Evolutionary conservation across 2,888 invertebrate species (phyloP).

Genomic region (Eurytoma adleriae): DNA sequence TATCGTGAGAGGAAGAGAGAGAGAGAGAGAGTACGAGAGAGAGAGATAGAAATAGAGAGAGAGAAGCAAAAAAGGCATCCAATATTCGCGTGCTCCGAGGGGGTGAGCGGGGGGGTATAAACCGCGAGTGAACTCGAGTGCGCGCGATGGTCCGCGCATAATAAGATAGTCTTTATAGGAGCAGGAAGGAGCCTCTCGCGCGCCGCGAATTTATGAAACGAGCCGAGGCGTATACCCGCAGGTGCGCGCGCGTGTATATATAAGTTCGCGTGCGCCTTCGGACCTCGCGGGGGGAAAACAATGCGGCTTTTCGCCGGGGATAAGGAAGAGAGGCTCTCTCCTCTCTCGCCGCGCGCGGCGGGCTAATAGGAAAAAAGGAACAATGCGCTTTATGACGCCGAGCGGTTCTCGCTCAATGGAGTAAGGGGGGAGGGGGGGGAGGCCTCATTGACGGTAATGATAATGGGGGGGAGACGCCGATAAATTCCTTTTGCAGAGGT

Average conservation of each 20-base stretch:
- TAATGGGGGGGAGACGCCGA: conserved; percentile 41
- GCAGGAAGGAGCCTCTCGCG: conserved; percentile 14
- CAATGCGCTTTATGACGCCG: conserved; percentile 55
- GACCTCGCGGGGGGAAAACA: conserved; percentile 44
- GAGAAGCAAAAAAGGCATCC: too few species aligned
- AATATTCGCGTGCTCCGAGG: too few species aligned
- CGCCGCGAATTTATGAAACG: conserved; percentile 47
- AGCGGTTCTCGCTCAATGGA: conserved; percentile 6
- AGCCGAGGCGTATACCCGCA: not conserved
- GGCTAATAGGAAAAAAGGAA: conserved; percentile 35
- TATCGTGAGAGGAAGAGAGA: too few species aligned
- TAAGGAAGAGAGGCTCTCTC: not conserved
- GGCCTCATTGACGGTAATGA: conserved; percentile 53
- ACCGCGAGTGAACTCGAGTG: conserved; percentile 48
- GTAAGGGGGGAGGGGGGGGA: not conserved
- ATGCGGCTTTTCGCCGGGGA: conserved; percentile 40
- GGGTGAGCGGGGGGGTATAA: not conserved
- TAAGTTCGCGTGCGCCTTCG: not conserved
- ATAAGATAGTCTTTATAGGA: conserved; percentile 60
- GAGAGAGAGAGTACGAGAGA: too few species aligned
- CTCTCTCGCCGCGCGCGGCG: not conserved
- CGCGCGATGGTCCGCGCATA: conserved; percentile 61
- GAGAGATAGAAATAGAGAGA: too few species aligned
- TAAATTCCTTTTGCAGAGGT: conserved; percentile 26
- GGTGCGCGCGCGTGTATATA: not conserved